Percentiles rank a stretch among this genome's conserved stretches.
phyloP scores from a whole-genome alignment of 2,113 vertebrate species.

The Argyrosomus japonicus region DNA sequence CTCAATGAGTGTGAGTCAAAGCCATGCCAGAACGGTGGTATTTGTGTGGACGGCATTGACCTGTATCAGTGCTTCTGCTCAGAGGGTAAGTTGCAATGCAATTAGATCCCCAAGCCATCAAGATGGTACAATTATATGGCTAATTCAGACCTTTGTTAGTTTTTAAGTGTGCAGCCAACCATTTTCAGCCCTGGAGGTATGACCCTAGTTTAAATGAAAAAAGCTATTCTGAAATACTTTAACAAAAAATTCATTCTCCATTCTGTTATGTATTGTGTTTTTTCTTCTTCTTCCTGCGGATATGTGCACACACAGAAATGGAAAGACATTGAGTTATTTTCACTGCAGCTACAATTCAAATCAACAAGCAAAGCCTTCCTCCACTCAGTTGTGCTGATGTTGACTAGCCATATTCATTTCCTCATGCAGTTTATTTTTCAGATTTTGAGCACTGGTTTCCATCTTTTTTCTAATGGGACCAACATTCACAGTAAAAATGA shows the following conservation, averaged over 20 bases:
- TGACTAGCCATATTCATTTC: neutral
- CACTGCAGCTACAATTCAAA: neutral
- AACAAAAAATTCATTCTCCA: neutral
- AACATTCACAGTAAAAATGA: neutral
- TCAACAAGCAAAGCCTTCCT: neutral
- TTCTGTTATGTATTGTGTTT: neutral
- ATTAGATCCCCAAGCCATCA: neutral
- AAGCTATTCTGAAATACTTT: constrained; percentile 18
- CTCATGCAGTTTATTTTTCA: neutral
- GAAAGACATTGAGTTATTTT: neutral
- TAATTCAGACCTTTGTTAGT: constrained; percentile 40
- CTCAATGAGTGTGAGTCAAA: constrained; percentile 79
- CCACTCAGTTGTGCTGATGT: neutral
- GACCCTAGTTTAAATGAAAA: constrained; percentile 19
- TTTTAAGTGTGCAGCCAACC: constrained; percentile 13
- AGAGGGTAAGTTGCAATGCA: constrained; percentile 76
- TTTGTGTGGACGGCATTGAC: constrained; percentile 82
- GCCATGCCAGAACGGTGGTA: constrained; percentile 83
- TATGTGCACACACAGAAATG: neutral
- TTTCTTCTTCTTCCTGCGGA: neutral
- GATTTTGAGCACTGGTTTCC: neutral
- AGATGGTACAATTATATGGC: constrained; percentile 26
- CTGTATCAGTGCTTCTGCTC: constrained; percentile 84
- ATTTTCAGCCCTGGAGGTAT: neutral
- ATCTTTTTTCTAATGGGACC: neutral